phyloP scores from a whole-genome alignment of 2,888 invertebrate species.

The Apamea monoglypha region DNA sequence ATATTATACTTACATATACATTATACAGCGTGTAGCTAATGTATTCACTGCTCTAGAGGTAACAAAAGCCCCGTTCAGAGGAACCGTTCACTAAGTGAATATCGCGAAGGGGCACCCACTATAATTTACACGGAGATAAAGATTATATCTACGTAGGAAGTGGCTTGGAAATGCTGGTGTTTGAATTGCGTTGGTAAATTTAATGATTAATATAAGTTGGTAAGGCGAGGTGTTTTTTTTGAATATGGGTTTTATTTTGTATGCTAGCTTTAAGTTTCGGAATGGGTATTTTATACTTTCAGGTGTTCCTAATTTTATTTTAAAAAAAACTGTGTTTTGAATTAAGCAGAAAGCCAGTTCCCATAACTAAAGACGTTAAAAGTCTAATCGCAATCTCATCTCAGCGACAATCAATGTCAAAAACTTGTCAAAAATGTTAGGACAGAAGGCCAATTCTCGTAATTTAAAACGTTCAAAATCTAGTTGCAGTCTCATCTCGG shows the following conservation, averaged over 20 bases:
- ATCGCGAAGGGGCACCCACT: constrained; percentile 71
- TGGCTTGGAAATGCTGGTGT: constrained; percentile 37
- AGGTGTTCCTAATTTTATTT: background rate
- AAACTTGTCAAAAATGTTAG: too few species aligned
- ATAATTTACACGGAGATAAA: constrained; percentile 64
- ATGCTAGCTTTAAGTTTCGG: background rate
- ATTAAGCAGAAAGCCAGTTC: too few species aligned
- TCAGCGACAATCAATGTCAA: too few species aligned
- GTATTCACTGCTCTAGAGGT: constrained; percentile 76
- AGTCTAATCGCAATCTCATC: too few species aligned
- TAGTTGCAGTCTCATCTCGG: too few species aligned
- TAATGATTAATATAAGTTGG: constrained; percentile 17
- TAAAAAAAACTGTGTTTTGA: background rate
- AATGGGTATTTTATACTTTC: background rate
- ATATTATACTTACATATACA: constrained; percentile 14
- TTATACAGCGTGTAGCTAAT: constrained; percentile 66
- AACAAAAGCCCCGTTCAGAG: constrained; percentile 80
- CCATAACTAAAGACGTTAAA: too few species aligned
- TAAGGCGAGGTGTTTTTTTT: constrained; percentile 5
- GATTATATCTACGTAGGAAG: constrained; percentile 49
- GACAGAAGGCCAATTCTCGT: too few species aligned
- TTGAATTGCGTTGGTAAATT: constrained; percentile 35
- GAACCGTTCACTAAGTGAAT: constrained; percentile 79
- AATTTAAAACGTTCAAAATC: too few species aligned
- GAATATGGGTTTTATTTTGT: background rate